Base-by-base conservation (phyloP, 1,140 invertebrate species). In the Pygmarrhopalites habei region DNA sequence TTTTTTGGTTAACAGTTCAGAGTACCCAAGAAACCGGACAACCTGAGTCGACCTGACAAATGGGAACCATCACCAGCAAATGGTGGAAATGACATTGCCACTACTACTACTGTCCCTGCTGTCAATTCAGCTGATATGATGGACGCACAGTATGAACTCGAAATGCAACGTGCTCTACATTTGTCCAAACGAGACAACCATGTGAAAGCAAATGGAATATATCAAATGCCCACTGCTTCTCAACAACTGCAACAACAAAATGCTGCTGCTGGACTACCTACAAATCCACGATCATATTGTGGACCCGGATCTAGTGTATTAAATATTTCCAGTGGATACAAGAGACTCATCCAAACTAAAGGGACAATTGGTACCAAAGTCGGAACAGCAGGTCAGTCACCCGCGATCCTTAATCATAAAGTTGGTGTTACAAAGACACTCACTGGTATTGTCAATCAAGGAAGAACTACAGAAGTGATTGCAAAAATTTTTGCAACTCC, bases 71-170 rank as follows among this genome's bases (percentile, higher is more conserved):
- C n/a, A n/a, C n/a, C n/a, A n/a, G n/a, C n/a, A n/a, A n/a, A n/a
- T n/a, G n/a, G n/a, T n/a, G n/a, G n/a, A n/a, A n/a, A n/a, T n/a
- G n/a, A n/a, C 1, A 55, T 35, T 1, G 29, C 51, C 1, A 44
- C 44, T 26, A 26, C 47, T 39, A 12, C 46, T 25, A 26, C 39
- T n/a, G 29, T 32, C 14, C 2, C 58, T n/a, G 49, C 41, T 12
- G 28, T 49, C 7, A 70, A 64, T 44, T 49, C 82, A 23, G 82
- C 87, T 0, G 86, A 89, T 59, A 89, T 93, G 72, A 86, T 92
- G 41, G 92, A 92, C 74, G 90, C 92, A 60, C 90, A 92, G 73
- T 86, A 93, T 83, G 92, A 95, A 72, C 87, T 90, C 66, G 89
- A 94, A 70, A 79, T 90, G 68, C 92, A 95, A 74, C 76, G 91